A percentile compares a stretch with the other conserved stretches of the same genome.
phyloP scores from a whole-genome alignment of 1,140 invertebrate species.

The Drosophila subobscura region DNA sequence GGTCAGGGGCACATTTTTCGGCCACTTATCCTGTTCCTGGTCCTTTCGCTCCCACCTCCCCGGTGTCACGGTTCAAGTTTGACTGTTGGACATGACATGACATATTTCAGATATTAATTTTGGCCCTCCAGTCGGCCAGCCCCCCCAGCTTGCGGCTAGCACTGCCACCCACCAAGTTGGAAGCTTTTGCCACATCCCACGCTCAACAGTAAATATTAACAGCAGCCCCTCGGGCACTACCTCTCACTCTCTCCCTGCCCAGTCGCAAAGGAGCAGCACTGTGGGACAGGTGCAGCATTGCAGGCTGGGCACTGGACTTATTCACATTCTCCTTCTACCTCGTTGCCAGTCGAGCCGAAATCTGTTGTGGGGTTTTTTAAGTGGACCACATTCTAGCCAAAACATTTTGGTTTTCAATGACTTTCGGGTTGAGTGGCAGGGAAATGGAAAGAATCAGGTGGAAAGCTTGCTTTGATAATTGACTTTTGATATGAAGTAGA shows the following conservation, averaged over 20 bases:
- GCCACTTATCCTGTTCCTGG: constrained; percentile 1
- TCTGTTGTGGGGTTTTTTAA: constrained; percentile 29
- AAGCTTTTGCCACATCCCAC: constrained; percentile 20
- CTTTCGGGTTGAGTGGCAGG: constrained; percentile 19
- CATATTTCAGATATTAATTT: constrained; percentile 72
- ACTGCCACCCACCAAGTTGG: not conserved
- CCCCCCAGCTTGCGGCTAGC: constrained; percentile 22
- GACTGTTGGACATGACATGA: constrained; percentile 6
- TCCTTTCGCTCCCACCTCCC: not conserved
- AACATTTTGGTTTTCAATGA: constrained; percentile 39
- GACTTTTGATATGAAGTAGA: constrained; percentile 6
- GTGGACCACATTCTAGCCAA: constrained; percentile 43
- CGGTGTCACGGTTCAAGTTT: constrained; percentile 11
- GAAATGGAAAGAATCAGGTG: too few relatives aligned
- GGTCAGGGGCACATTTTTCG: constrained; percentile 18
- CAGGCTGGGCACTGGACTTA: not conserved
- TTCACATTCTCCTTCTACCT: constrained; percentile 22
- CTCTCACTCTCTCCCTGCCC: too few relatives aligned
- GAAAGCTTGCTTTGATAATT: constrained; percentile 27
- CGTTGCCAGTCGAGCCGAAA: not conserved
- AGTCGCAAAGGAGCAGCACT: too few relatives aligned
- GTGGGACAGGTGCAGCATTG: not conserved
- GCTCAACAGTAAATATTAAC: constrained; percentile 38
- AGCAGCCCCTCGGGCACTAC: constrained; percentile 30
- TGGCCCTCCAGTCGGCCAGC: not conserved